Evolutionary conservation across 2,888 invertebrate species (phyloP).

Genomic region (Digitonthophagus gazella): DNA sequence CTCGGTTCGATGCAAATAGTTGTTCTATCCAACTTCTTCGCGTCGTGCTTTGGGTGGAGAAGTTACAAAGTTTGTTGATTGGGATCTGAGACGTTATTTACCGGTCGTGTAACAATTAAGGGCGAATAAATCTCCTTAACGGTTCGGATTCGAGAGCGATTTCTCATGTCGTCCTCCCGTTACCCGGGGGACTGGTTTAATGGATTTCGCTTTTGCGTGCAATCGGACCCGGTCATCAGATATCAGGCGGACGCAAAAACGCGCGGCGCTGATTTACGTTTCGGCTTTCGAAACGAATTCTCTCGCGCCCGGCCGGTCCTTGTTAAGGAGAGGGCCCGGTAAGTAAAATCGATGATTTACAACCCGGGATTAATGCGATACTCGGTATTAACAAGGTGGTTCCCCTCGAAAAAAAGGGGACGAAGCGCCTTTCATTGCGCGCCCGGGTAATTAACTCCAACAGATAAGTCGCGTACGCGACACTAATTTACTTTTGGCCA

Average conservation of each 20-base stretch:
- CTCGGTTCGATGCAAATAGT: not conserved
- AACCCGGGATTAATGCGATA: not conserved
- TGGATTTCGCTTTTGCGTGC: not conserved
- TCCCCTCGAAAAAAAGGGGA: not conserved
- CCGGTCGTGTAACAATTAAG: slow-evolving; percentile 24
- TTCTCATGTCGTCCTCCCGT: slow-evolving; percentile 2
- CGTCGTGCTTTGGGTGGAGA: slow-evolving; percentile 1
- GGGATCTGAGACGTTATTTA: slow-evolving; percentile 17
- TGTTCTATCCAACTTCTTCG: not conserved
- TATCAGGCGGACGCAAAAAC: not conserved
- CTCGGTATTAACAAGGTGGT: not conserved
- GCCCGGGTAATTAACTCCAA: not conserved
- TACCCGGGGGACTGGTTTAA: not conserved
- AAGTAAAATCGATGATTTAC: not conserved
- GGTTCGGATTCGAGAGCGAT: slow-evolving; percentile 11
- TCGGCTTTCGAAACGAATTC: not conserved
- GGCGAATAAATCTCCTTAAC: slow-evolving; percentile 17
- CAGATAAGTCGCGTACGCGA: not conserved
- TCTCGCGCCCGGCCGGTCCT: not conserved
- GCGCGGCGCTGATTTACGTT: not conserved
- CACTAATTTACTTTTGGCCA: not conserved
- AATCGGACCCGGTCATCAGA: not conserved
- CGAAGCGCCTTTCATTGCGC: not conserved
- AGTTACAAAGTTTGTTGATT: slow-evolving; percentile 4
- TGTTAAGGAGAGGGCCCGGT: not conserved